phyloP scores from a whole-genome alignment of 2,888 invertebrate genomes.

The Sphecodes monilicornis region DNA sequence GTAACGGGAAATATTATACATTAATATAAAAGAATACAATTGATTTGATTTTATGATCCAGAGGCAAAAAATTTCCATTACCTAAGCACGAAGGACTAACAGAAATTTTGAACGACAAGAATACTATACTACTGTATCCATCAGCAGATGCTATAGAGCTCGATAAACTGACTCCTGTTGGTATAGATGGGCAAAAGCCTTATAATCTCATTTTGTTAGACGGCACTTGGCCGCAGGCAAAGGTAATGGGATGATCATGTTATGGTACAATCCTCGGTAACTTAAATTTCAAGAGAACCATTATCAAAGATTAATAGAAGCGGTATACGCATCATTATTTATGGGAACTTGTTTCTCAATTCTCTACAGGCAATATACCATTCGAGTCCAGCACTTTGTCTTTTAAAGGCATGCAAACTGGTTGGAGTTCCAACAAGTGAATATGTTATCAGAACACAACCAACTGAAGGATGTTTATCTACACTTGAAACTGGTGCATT shows the following conservation, averaged over 20 bases:
- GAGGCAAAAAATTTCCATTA: slow-evolving; percentile 94
- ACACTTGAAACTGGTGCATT: slow-evolving; percentile 95
- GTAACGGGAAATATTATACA: not conserved
- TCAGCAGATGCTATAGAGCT: slow-evolving; percentile 91
- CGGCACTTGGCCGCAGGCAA: slow-evolving; percentile 98
- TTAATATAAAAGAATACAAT: not conserved
- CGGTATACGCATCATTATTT: not conserved
- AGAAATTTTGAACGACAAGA: slow-evolving; percentile 88
- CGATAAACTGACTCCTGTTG: slow-evolving; percentile 85
- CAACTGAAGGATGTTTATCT: slow-evolving; percentile 95
- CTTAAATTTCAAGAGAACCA: not conserved
- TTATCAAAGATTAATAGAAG: not conserved
- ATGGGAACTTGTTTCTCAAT: not conserved
- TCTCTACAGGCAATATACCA: slow-evolving; percentile 90
- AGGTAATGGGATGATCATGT: slow-evolving; percentile 81
- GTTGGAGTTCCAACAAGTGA: slow-evolving; percentile 90
- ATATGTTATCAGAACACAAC: slow-evolving; percentile 97
- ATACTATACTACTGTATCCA: slow-evolving; percentile 93
- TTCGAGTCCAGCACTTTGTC: slow-evolving; percentile 91
- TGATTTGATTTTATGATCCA: slow-evolving; percentile 82
- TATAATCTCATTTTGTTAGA: slow-evolving; percentile 95
- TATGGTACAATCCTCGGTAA: not conserved
- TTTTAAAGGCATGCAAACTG: slow-evolving; percentile 93
- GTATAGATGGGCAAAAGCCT: slow-evolving; percentile 83
- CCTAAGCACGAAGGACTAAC: slow-evolving; percentile 88